These are phyloP conservation scores for Pheosia gnoma DNA, from an alignment of 2,888 invertebrate genomes.

Conservation along the genomic window DNA sequence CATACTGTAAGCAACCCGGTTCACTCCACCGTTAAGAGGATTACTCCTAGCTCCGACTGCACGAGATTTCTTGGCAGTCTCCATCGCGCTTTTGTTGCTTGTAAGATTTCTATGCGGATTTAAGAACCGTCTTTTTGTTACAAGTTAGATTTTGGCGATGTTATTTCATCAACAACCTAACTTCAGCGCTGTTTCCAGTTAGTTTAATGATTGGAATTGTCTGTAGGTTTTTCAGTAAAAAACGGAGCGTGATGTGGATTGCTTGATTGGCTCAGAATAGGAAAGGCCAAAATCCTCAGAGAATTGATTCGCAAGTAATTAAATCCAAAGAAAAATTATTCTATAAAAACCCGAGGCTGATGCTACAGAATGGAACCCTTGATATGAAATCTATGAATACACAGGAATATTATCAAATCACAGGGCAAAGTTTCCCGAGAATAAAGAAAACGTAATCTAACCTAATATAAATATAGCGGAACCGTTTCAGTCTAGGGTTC, in stretches of 20 bases:
- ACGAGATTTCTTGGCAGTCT: constrained; percentile 54
- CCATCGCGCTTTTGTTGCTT: constrained; percentile 57
- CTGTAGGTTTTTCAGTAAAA: constrained; percentile 15
- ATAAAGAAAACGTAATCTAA: constrained; percentile 5
- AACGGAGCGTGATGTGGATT: neutral
- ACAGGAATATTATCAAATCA: neutral
- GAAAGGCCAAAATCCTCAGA: no score
- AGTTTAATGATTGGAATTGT: constrained; percentile 27
- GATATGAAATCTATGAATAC: neutral
- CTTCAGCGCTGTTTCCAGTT: constrained; percentile 34
- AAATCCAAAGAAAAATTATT: no score
- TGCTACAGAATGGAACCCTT: no score
- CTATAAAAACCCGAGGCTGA: no score
- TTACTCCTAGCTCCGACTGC: constrained; percentile 50
- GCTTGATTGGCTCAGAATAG: no score
- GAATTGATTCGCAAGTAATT: no score
- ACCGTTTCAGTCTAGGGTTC: neutral
- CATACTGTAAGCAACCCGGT: constrained; percentile 46
- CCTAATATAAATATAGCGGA: constrained; percentile 8
- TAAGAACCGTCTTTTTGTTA: constrained; percentile 48
- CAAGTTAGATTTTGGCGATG: constrained; percentile 40
- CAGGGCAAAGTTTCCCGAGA: neutral
- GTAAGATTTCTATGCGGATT: constrained; percentile 59
- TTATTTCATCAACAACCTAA: constrained; percentile 39
- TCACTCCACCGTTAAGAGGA: constrained; percentile 59